Base-by-base conservation (phyloP, 2,797 vertebrate genomes). In the Fistularia commersonii region DNA sequence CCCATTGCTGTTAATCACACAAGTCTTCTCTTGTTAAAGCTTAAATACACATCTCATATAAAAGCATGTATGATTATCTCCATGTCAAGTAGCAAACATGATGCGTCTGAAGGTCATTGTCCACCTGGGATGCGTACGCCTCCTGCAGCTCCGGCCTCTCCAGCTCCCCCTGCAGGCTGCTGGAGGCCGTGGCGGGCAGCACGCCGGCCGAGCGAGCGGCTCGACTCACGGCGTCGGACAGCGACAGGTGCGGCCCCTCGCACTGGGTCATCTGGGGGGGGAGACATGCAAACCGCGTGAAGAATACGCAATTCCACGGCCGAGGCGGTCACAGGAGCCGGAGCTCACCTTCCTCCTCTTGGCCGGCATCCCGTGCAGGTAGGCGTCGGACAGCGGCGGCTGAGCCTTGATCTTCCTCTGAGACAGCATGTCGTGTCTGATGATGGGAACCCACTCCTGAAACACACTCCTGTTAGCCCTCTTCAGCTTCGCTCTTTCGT, bases 371-470 rank as follows among this genome's bases (percentile, higher is more conserved):
- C 93, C 93, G 3, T 92, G 91, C 69, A 93, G 87, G 80, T 94
- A 94, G 11, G 92, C 92, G 0, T 94, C 93, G 0, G 92, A 93
- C 64, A 94, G 72, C 0, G 92, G 90, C 0, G 91, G 91, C 86
- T 94, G 93, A 1, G 88, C 85, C 62, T 92, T 93, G 51, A 92
- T 86, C 72, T 92, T 93, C 61, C 92, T 89, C 82, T 94, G 93
- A 64, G 82, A 90, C 82, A 93, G 79, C 81, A 93, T 87, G 74
- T 94, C 92, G 61, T 91, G 90, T 45, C 90, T 89, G 72, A 93
- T 93, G 39, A 94, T 92, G 48, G 92, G 92, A 7, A 94, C 90
- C 92, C 92, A 94, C 54, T 94, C 93, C 92, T 94, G 66, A 45
- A 9, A 8, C n/a, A 61, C 0, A 57, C 0, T 51, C 13, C 5